phyloP scores from a whole-genome alignment of 2,113 vertebrate species.

The Physeter macrocephalus region DNA sequence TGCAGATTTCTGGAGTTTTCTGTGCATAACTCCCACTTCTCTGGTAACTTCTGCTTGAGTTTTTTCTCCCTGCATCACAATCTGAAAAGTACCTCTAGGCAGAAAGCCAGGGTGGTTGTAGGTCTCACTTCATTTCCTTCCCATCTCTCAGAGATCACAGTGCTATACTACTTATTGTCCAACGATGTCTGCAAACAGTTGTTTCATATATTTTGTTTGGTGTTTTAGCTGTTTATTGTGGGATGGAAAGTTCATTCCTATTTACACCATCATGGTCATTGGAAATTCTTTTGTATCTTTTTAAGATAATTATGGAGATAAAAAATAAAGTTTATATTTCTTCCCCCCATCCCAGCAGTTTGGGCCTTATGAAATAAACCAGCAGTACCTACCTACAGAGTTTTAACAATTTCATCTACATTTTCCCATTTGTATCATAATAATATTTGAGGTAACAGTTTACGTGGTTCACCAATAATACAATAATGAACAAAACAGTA shows the following conservation, averaged over 20 bases:
- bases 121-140: not conserved
- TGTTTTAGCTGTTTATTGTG: not conserved
- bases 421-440: not conserved
- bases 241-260: not conserved
- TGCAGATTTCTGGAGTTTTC: conserved; percentile 8
- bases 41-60: not conserved
- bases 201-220: not conserved
- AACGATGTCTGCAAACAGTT: not conserved
- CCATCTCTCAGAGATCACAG: not conserved
- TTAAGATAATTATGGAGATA: not conserved
- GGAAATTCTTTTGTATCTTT: not conserved
- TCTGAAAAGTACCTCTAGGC: not conserved
- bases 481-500: not conserved
- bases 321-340: not conserved
- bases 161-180: not conserved
- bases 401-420: not conserved
- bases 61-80: not conserved
- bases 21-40: not conserved
- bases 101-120: not conserved
- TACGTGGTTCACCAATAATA: not conserved
- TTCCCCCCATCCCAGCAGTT: not conserved
- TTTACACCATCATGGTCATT: not conserved
- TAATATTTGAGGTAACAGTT: conserved; percentile 30
- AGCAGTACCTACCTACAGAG: not conserved
- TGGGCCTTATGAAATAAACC: not conserved